Conservation (phyloP, 2,113 vertebrate species). For the Azemiops feae region DNA sequence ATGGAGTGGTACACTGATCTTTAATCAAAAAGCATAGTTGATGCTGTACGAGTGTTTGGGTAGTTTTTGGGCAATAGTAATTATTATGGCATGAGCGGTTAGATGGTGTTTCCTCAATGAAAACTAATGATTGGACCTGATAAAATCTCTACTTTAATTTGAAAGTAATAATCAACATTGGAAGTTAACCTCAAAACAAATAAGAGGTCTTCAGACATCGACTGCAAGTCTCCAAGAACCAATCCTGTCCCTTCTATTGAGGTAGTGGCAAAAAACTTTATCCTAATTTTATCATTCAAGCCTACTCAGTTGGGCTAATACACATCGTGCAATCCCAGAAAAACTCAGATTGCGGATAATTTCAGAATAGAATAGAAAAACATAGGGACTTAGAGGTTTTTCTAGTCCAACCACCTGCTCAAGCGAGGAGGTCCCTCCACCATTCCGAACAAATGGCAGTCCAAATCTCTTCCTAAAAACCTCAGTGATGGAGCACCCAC, state of each 20-base stretch:
- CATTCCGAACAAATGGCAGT: no score
- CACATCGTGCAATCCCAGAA: no score
- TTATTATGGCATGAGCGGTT: not conserved
- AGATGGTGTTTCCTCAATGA: no score
- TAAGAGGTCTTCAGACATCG: no score
- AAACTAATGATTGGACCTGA: not conserved
- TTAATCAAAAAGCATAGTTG: not conserved
- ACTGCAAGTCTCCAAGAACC: no score
- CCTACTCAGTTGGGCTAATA: not conserved
- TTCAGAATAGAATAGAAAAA: not conserved
- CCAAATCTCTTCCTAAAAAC: no score
- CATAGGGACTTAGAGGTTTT: no score
- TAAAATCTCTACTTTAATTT: not conserved
- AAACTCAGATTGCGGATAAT: not conserved
- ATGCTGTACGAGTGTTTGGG: not conserved
- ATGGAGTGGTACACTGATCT: not conserved
- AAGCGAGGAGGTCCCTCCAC: no score
- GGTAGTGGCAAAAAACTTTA: not conserved
- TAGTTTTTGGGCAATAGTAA: not conserved
- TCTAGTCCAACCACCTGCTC: no score
- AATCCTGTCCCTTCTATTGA: not conserved
- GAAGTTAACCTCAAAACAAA: not conserved
- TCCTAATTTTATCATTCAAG: not conserved
- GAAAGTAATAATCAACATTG: not conserved
- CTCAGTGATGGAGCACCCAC: no score